phyloP scores from a whole-genome alignment of 2,797 vertebrate genomes.

The Manis crassicaudata region DNA sequence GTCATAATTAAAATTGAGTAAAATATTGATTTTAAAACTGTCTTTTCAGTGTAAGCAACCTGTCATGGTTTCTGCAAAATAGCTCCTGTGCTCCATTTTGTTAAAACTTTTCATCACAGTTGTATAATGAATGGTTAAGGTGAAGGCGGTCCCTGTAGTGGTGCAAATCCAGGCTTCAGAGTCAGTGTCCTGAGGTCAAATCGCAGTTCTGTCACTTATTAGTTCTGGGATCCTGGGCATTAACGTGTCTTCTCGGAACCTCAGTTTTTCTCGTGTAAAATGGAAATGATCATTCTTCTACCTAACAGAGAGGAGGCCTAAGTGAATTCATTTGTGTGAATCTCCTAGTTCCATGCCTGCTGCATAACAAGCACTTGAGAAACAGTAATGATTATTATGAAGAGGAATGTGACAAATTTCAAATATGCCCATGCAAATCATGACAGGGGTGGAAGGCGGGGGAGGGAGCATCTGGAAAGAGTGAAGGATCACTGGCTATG shows the following conservation, averaged over 20 bases:
- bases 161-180: background rate
- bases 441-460: background rate
- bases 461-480: background rate
- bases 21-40: conserved; percentile 45
- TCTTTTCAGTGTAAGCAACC: background rate
- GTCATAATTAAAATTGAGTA: conserved; percentile 46
- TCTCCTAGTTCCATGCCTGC: background rate
- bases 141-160: background rate
- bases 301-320: background rate
- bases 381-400: conserved; percentile 38
- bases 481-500: background rate
- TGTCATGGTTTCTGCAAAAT: background rate
- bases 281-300: background rate
- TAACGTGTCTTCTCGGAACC: background rate
- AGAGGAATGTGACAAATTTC: conserved; percentile 60
- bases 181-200: background rate
- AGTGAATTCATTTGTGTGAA: conserved; percentile 22
- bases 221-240: background rate
- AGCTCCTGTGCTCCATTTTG: background rate
- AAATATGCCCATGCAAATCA: conserved; percentile 14
- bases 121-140: background rate
- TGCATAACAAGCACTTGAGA: conserved; percentile 24
- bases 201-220: background rate
- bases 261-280: background rate
- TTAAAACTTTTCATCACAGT: background rate